A percentile compares a stretch with the other conserved stretches of the same genome.
Evolutionary conservation across 2,888 invertebrate species (phyloP).

Genomic region (Tetheella fluctuosa): DNA sequence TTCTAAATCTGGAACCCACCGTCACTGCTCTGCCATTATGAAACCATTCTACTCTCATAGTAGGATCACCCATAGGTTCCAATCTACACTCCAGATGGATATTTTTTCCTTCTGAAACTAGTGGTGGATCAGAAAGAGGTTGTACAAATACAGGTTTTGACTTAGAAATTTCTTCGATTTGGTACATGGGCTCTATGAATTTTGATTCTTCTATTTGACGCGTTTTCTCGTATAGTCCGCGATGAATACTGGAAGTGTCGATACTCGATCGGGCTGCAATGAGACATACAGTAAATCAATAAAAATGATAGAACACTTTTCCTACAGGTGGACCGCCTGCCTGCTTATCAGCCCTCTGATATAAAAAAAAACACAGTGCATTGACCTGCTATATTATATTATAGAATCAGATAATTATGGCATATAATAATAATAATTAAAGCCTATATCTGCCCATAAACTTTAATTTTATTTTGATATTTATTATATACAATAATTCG

Average conservation of each 20-base stretch:
- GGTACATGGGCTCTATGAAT: conserved; percentile 94
- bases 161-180: conserved; percentile 96
- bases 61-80: conserved; percentile 98
- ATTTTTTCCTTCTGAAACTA: conserved; percentile 93
- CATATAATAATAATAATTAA: too few species aligned
- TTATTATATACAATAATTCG: too few species aligned
- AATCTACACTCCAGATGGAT: conserved; percentile 96
- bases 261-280: conserved; percentile 92
- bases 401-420: too few species aligned
- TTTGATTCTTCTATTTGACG: conserved; percentile 93
- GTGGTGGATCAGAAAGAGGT: conserved; percentile 93
- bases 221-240: conserved; percentile 93
- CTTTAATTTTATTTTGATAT: too few species aligned
- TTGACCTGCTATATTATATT: too few species aligned
- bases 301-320: too few species aligned
- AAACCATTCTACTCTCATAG: conserved; percentile 98
- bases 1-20: conserved; percentile 95
- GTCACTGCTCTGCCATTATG: conserved; percentile 95
- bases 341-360: too few species aligned
- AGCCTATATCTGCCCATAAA: too few species aligned
- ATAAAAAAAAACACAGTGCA: too few species aligned
- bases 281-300: conserved; percentile 22
- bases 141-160: conserved; percentile 97
- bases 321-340: too few species aligned
- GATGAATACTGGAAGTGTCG: conserved; percentile 96